Conservation (phyloP, 2,888 invertebrate genomes). For the Drosophila anomalata region DNA sequence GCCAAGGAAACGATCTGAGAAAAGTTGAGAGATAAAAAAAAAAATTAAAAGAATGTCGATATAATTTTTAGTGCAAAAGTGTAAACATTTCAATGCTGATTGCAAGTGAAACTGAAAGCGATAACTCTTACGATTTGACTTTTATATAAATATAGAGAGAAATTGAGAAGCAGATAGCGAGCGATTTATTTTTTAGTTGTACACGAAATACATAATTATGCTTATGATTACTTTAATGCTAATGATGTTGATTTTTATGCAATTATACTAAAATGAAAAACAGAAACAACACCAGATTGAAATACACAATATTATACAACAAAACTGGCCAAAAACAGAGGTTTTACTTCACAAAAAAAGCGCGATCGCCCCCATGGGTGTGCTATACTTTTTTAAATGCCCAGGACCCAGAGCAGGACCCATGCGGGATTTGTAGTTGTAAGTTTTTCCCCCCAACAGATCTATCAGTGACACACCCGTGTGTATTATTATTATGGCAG, state of each 20-base stretch:
- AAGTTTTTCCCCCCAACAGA: slow-evolving; percentile 20
- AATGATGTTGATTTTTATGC: slow-evolving; percentile 69
- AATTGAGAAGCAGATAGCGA: slow-evolving; percentile 40
- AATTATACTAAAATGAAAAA: slow-evolving; percentile 66
- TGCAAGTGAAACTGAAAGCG: slow-evolving; percentile 58
- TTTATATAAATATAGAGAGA: slow-evolving; percentile 42
- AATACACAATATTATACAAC: slow-evolving; percentile 67
- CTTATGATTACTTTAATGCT: slow-evolving; percentile 59
- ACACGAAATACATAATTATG: slow-evolving; percentile 56
- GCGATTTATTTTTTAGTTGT: slow-evolving; percentile 60
- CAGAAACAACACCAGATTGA: slow-evolving; percentile 66
- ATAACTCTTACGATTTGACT: slow-evolving; percentile 50
- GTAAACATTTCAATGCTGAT: slow-evolving; percentile 25
- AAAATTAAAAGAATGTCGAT: slow-evolving; percentile 68
- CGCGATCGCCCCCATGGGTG: slow-evolving; percentile 22
- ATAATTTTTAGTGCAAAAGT: slow-evolving; percentile 68
- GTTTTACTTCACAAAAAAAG: slow-evolving; percentile 31
- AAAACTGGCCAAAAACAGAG: slow-evolving; percentile 37
- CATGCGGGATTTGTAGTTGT: slow-evolving; percentile 31
- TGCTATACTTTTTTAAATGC: slow-evolving; percentile 24
- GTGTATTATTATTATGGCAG: slow-evolving; percentile 1
- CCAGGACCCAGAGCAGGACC: slow-evolving; percentile 1
- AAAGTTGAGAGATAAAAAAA: slow-evolving; percentile 24
- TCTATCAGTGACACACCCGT: slow-evolving; percentile 12
- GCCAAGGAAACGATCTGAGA: slow-evolving; percentile 12